Evolutionary conservation across 2,113 vertebrate species (phyloP).

Genomic region (Dasyurus viverrinus): DNA sequence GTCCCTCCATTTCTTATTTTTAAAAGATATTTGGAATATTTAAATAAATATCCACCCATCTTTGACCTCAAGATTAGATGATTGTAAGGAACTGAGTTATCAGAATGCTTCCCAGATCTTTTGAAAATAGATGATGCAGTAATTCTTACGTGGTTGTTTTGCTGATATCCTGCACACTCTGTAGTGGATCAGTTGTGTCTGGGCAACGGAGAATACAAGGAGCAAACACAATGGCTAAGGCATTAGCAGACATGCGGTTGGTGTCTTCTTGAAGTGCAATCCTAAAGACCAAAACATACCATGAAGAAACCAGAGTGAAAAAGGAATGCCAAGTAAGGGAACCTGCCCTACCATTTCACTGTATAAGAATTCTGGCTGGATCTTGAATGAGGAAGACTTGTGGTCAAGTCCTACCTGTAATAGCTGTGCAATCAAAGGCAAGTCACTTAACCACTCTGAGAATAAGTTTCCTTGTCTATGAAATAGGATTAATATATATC

Average conservation of each 20-base stretch:
- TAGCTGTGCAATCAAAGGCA: background rate
- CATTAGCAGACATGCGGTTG: slow-evolving; percentile 98
- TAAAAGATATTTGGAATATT: slow-evolving; percentile 28
- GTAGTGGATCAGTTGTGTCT: slow-evolving; percentile 94
- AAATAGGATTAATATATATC: background rate
- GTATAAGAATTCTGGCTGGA: background rate
- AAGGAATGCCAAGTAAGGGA: background rate
- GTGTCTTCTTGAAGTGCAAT: slow-evolving; percentile 96
- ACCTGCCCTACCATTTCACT: background rate
- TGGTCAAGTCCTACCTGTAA: background rate
- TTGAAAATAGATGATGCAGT: background rate
- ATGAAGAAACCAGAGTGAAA: slow-evolving; percentile 42
- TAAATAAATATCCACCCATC: background rate
- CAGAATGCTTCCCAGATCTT: slow-evolving; percentile 1
- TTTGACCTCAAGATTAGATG: slow-evolving; percentile 22
- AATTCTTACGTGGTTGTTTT: slow-evolving; percentile 96
- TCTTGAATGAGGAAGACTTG: background rate
- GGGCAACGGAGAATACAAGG: slow-evolving; percentile 98
- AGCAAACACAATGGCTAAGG: slow-evolving; percentile 97
- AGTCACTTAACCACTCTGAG: background rate
- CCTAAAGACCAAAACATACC: slow-evolving; percentile 81
- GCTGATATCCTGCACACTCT: slow-evolving; percentile 97
- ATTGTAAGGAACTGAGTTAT: background rate
- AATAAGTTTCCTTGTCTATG: background rate
- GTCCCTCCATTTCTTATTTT: too few species aligned